These are phyloP conservation scores for Poeciliopsis paucimaculata DNA, from an alignment of 2,797 vertebrate genomes.

Conservation along the genomic window DNA sequence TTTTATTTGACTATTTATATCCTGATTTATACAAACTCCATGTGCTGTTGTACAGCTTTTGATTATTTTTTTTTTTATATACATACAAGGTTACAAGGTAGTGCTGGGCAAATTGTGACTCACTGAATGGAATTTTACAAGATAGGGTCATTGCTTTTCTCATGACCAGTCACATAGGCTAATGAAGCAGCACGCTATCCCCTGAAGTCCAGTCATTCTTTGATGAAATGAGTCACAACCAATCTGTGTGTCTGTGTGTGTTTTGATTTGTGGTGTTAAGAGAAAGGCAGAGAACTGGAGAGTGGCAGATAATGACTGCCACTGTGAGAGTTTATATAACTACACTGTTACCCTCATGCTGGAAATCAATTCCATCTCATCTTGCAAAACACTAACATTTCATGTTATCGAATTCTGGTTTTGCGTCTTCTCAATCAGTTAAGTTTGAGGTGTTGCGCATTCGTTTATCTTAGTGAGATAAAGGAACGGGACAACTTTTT, in stretches of 20 bases:
- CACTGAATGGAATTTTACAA: conserved; percentile 64
- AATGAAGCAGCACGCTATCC: conserved; percentile 50
- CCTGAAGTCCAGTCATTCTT: conserved; percentile 66
- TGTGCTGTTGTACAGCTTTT: conserved; percentile 4
- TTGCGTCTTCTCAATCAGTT: conserved; percentile 40
- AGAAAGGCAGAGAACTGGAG: conserved; percentile 4
- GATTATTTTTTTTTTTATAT: conserved; percentile 33
- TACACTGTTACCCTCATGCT: conserved; percentile 13
- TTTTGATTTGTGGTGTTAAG: not conserved
- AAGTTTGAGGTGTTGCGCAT: conserved; percentile 32
- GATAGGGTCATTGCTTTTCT: conserved; percentile 65
- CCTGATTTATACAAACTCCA: not conserved
- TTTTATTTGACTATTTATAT: conserved; percentile 17
- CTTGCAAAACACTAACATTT: conserved; percentile 60
- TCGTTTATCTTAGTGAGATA: conserved; percentile 33
- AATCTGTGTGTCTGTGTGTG: conserved; percentile 31
- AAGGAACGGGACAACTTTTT: conserved; percentile 38
- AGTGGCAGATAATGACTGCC: conserved; percentile 10
- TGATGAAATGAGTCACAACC: conserved; percentile 66
- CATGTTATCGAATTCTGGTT: conserved; percentile 36
- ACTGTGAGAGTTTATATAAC: conserved; percentile 43
- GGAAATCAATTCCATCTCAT: conserved; percentile 51
- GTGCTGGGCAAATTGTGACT: conserved; percentile 57
- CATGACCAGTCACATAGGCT: conserved; percentile 69
- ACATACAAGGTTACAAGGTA: conserved; percentile 32